Conservation (phyloP, 2,888 invertebrate genomes). For the Aspidiotus destructor region DNA sequence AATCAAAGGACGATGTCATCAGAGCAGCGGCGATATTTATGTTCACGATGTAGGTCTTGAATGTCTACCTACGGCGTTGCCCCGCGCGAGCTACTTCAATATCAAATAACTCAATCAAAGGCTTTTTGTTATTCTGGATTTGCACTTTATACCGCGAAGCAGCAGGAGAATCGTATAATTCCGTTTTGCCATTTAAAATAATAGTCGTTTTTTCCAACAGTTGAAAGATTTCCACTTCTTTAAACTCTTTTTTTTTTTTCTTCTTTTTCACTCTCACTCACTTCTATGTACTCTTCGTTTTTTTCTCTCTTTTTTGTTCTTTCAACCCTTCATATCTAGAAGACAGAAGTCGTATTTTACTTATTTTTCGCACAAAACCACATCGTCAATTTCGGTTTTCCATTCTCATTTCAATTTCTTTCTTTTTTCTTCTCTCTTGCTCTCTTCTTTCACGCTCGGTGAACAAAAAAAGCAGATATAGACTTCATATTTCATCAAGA, state of each 20-base stretch:
- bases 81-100: neutral
- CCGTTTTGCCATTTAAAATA: slow-evolving; percentile 14
- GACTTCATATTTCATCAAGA: too few species aligned
- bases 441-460: too few species aligned
- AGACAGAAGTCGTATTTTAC: slow-evolving; percentile 7
- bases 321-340: neutral
- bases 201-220: slow-evolving; percentile 3
- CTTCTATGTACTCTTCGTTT: neutral
- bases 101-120: slow-evolving; percentile 15
- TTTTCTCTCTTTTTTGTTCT: neutral
- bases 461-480: too few species aligned
- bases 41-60: neutral
- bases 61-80: neutral
- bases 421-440: neutral
- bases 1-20: neutral
- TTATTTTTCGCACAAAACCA: neutral
- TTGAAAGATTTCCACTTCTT: slow-evolving; percentile 1
- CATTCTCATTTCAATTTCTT: neutral
- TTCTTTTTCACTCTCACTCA: neutral
- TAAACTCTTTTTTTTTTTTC: neutral
- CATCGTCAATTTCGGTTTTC: slow-evolving; percentile 8
- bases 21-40: neutral
- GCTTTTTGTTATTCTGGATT: slow-evolving; percentile 10
- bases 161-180: slow-evolving; percentile 5
- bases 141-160: neutral